These are phyloP conservation scores for Pteria penguin DNA, from an alignment of 2,888 invertebrate genomes.

Conservation along the genomic window DNA sequence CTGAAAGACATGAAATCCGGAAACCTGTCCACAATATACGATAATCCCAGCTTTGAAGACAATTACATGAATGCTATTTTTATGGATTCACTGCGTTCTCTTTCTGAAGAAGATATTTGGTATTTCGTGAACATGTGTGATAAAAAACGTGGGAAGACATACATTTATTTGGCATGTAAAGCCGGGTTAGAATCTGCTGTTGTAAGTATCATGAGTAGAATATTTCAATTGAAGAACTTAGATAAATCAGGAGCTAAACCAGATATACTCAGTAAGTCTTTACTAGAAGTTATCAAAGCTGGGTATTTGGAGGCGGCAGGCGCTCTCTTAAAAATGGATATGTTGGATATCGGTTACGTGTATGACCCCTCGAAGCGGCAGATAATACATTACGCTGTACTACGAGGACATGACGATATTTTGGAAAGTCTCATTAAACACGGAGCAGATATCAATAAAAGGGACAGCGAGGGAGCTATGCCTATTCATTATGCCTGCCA, in stretches of 20 bases:
- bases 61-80: conserved; percentile 5
- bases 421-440: not conserved
- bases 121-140: conserved; percentile 7
- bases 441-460: not conserved
- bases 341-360: not conserved
- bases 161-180: not conserved
- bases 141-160: conserved; percentile 6
- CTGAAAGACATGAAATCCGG: conserved; percentile 33
- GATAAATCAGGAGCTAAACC: too few species aligned
- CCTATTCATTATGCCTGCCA: conserved; percentile 33
- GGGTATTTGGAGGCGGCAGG: not conserved
- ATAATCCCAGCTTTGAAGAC: conserved; percentile 43
- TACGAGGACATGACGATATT: conserved; percentile 16
- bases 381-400: conserved; percentile 15
- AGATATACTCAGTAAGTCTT: not conserved
- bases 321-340: not conserved
- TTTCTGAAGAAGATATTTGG: conserved; percentile 2
- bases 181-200: not conserved
- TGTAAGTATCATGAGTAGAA: not conserved
- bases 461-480: conserved; percentile 1
- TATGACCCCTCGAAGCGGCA: not conserved
- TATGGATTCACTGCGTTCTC: conserved; percentile 8
- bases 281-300: not conserved
- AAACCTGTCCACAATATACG: conserved; percentile 29
- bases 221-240: not conserved